Evolutionary conservation across 2,888 invertebrate genomes (phyloP).

Genomic region (Steinernema carpocapsae): DNA sequence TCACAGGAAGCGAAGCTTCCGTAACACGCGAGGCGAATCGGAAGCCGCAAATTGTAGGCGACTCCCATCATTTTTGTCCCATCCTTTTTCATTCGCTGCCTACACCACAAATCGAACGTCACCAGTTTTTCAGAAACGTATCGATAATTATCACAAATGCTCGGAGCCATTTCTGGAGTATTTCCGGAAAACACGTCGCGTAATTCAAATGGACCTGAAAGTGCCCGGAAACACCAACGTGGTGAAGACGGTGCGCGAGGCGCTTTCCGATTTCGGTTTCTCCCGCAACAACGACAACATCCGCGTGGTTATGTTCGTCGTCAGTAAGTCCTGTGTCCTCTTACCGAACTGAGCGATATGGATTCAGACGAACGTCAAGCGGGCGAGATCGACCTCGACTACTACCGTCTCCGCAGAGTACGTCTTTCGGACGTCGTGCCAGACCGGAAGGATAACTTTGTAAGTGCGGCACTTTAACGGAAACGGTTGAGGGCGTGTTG

Average conservation of each 20-base stretch:
- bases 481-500: background rate
- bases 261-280: constrained; percentile 52
- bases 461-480: constrained; percentile 36
- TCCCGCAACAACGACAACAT: constrained; percentile 52
- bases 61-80: constrained; percentile 6
- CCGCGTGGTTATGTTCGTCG: constrained; percentile 56
- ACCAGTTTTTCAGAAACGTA: constrained; percentile 55
- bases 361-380: constrained; percentile 46
- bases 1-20: constrained; percentile 13
- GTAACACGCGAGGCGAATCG: background rate
- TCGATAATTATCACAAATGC: constrained; percentile 60
- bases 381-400: constrained; percentile 50
- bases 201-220: constrained; percentile 54
- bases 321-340: constrained; percentile 41
- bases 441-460: constrained; percentile 49
- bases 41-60: background rate
- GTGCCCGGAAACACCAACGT: constrained; percentile 52
- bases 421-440: constrained; percentile 47
- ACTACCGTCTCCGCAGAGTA: constrained; percentile 51
- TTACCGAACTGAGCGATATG: background rate
- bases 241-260: constrained; percentile 47
- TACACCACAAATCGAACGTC: background rate
- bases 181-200: constrained; percentile 57
- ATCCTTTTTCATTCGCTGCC: constrained; percentile 10
- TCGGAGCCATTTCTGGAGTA: constrained; percentile 64